Evolutionary conservation across 2,113 vertebrate genomes (phyloP).

Genomic region (Odontophorus gujanensis): DNA sequence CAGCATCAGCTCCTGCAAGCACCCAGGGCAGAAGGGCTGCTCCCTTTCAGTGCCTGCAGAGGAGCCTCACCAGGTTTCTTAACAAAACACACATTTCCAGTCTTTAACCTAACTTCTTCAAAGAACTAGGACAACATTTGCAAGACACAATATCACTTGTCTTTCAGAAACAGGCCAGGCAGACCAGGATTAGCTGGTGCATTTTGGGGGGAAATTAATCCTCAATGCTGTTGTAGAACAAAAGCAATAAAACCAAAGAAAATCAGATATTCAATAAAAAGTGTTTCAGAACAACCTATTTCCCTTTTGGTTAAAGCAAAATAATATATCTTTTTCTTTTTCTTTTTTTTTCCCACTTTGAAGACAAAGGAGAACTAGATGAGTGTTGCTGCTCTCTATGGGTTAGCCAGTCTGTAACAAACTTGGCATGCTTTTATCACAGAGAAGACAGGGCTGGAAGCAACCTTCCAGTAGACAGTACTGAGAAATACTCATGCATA

Average conservation of each 20-base stretch:
- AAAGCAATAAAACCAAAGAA: slow-evolving; percentile 3
- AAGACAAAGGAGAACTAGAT: slow-evolving; percentile 36
- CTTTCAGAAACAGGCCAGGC: slow-evolving; percentile 11
- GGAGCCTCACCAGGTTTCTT: neutral
- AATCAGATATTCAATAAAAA: slow-evolving; percentile 12
- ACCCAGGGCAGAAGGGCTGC: neutral
- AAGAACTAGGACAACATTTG: neutral
- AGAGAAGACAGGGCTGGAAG: neutral
- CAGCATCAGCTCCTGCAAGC: neutral
- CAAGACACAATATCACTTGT: neutral
- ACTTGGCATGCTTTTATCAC: neutral
- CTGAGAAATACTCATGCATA: neutral
- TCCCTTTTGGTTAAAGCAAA: slow-evolving; percentile 36
- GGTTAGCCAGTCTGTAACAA: slow-evolving; percentile 2
- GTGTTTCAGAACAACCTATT: slow-evolving; percentile 3
- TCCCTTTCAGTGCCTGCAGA: neutral
- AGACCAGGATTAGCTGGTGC: neutral
- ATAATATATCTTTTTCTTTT: neutral
- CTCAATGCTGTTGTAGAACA: neutral
- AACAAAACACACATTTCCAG: neutral
- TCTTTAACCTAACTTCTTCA: neutral
- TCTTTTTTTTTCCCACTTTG: neutral
- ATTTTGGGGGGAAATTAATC: neutral
- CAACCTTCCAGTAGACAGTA: neutral
- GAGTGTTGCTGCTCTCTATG: neutral